Evolutionary conservation across 2,113 vertebrate genomes (phyloP).

Genomic region (Climacteris rufus): DNA sequence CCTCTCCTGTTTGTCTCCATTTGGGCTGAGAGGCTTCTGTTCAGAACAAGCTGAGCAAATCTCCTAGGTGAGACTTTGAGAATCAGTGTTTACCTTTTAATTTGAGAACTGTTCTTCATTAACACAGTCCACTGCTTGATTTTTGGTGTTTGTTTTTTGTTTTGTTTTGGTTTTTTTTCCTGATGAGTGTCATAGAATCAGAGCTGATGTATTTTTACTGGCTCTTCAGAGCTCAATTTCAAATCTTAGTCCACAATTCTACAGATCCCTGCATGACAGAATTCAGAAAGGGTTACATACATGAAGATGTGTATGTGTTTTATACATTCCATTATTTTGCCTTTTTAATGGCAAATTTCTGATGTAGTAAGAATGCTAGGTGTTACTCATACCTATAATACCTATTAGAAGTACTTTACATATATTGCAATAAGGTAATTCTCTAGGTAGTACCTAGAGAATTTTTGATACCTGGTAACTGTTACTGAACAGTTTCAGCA

Average conservation of each 20-base stretch:
- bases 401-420: not conserved
- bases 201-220: not conserved
- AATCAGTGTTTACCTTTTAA: not conserved
- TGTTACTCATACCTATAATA: not conserved
- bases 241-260: not conserved
- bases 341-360: not conserved
- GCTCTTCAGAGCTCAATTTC: not conserved
- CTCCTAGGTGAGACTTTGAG: not conserved
- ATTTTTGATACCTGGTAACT: not conserved
- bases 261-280: not conserved
- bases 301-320: not conserved
- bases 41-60: not conserved
- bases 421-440: not conserved
- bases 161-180: not conserved
- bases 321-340: not conserved
- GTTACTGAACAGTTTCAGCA: not conserved
- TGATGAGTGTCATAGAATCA: not conserved
- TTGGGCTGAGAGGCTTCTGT: not conserved
- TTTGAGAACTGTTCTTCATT: not conserved
- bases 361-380: not conserved
- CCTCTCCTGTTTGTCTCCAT: not conserved
- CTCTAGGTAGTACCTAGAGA: not conserved
- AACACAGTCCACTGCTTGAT: not conserved
- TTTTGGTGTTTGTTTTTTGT: rapidly evolving
- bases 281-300: not conserved